Percentiles rank a stretch among this genome's conserved stretches.
phyloP scores from a whole-genome alignment of 2,113 vertebrate species.

The Ibidorhyncha struthersii region DNA sequence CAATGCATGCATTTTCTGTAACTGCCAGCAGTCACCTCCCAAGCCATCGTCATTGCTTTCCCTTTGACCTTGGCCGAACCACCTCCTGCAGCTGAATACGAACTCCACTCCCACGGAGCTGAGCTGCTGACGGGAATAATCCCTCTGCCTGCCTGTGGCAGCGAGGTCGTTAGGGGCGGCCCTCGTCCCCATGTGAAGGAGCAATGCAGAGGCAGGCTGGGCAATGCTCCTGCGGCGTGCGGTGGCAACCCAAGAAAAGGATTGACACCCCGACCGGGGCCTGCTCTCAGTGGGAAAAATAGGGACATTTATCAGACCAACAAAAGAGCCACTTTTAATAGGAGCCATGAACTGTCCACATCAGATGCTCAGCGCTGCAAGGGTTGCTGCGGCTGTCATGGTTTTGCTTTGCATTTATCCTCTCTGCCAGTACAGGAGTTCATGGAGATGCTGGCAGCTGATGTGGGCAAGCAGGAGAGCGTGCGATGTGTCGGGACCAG shows the following conservation, averaged over 20 bases:
- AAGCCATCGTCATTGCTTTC: fast-evolving
- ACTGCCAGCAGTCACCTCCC: neutral
- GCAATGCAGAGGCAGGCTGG: neutral
- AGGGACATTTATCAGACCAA: neutral
- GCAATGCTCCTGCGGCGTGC: fast-evolving
- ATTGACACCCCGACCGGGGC: neutral
- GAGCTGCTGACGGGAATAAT: neutral
- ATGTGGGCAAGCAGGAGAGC: neutral
- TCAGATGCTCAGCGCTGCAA: neutral
- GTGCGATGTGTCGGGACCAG: neutral
- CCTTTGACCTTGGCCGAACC: neutral
- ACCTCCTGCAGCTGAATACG: neutral
- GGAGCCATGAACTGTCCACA: fast-evolving
- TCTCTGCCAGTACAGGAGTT: neutral
- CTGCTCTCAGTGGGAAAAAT: neutral
- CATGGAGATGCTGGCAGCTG: neutral
- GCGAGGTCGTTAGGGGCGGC: neutral
- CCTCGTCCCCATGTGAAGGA: neutral
- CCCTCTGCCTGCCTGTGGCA: neutral
- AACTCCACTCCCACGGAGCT: neutral
- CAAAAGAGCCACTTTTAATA: neutral
- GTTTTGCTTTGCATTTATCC: neutral
- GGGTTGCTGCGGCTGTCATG: neutral
- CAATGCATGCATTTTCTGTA: neutral
- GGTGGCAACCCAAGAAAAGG: neutral